These are phyloP conservation scores for Leptoteleia sp. DNA, from an alignment of 1,140 invertebrate species.

Conservation along the genomic window DNA sequence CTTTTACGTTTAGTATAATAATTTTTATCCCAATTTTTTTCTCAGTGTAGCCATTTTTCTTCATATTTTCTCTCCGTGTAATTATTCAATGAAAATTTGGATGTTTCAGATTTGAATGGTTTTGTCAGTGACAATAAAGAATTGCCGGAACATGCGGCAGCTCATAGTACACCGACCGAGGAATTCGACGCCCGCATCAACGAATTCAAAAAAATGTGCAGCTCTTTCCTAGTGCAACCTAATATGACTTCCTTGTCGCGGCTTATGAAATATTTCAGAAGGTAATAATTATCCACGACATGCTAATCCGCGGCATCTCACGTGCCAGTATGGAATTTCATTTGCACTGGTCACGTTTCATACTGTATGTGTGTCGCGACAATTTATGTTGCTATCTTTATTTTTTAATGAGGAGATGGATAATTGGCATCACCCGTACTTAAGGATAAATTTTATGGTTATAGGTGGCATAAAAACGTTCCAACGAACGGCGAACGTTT, in stretches of 20 bases:
- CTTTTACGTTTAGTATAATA: too few species aligned
- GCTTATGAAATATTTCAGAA: slow-evolving; percentile 27
- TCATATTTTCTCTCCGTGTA: too few species aligned
- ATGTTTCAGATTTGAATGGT: slow-evolving; percentile 3
- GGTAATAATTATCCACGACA: slow-evolving; percentile 18
- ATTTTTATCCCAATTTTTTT: too few species aligned
- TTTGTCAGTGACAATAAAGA: slow-evolving; percentile 13
- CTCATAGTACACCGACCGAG: slow-evolving; percentile 9
- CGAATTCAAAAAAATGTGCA: slow-evolving; percentile 32
- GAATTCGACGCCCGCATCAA: slow-evolving; percentile 23
- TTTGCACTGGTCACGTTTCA: slow-evolving; percentile 37
- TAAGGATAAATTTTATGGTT: slow-evolving; percentile 21
- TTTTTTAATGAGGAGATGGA: slow-evolving; percentile 28
- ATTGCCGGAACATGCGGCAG: slow-evolving; percentile 3
- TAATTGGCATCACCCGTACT: slow-evolving; percentile 14
- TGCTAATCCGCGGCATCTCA: slow-evolving; percentile 1
- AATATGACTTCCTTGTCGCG: slow-evolving; percentile 15
- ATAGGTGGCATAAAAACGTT: slow-evolving; percentile 13
- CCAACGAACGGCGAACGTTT: background rate
- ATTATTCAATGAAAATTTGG: too few species aligned
- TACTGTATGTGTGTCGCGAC: background rate
- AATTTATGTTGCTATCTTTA: slow-evolving; percentile 18
- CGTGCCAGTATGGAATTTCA: slow-evolving; percentile 35
- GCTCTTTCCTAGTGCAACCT: slow-evolving; percentile 12
- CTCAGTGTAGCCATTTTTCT: too few species aligned